Percentiles rank a stretch among this genome's conserved stretches.
Conservation (phyloP, 1,140 invertebrate species). For the Pseudomyrmex flavicornis region DNA sequence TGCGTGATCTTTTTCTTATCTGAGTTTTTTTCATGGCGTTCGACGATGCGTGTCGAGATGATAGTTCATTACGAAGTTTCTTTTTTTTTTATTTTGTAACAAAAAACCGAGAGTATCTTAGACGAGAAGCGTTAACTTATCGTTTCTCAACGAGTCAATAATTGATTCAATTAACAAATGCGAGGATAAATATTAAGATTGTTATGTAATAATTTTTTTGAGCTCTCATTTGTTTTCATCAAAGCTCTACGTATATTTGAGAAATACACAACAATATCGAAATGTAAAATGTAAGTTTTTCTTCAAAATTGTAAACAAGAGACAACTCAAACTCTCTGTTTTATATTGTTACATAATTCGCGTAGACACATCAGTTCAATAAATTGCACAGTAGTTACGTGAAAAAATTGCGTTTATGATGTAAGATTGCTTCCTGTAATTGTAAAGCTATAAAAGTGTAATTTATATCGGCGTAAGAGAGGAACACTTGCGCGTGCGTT, state of each 20-base stretch:
- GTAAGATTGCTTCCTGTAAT: background rate
- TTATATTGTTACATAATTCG: too few species aligned
- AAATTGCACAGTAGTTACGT: background rate
- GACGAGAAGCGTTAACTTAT: too few species aligned
- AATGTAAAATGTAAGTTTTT: background rate
- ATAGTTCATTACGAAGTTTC: background rate
- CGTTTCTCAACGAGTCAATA: too few species aligned
- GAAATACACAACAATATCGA: too few species aligned
- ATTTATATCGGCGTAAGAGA: background rate
- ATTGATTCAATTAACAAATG: too few species aligned
- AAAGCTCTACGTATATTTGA: too few species aligned
- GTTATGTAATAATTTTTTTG: background rate
- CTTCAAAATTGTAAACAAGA: background rate
- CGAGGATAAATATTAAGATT: too few species aligned
- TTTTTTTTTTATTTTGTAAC: constrained; percentile 2
- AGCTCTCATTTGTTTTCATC: too few species aligned
- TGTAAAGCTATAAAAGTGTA: background rate
- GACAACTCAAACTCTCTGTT: too few species aligned
- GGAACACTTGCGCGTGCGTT: background rate
- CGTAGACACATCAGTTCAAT: background rate
- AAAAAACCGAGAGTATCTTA: background rate
- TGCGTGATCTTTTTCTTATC: constrained; percentile 39
- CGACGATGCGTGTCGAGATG: constrained; percentile 21
- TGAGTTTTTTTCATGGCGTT: constrained; percentile 24
- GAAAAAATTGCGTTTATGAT: background rate